A percentile compares a stretch with the other conserved stretches of the same genome.
Evolutionary conservation across 1,140 invertebrate species (phyloP).

Genomic region (Camponotus floridanus): DNA sequence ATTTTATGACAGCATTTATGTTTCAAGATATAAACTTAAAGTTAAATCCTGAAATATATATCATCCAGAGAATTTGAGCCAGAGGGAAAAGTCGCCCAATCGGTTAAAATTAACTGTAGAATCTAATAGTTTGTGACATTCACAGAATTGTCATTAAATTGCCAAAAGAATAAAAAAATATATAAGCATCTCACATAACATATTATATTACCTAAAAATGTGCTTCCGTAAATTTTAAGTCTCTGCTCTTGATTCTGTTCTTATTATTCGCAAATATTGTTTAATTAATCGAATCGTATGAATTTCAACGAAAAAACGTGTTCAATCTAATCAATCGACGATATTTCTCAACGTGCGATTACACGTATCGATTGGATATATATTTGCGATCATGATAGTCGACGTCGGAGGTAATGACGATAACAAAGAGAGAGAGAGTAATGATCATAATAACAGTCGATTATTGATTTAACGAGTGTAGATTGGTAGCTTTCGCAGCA

Average conservation of each 20-base stretch:
- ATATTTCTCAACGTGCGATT: background rate
- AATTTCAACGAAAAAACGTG: background rate
- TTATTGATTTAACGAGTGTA: conserved; percentile 55
- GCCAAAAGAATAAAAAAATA: background rate
- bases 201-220: background rate
- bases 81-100: background rate
- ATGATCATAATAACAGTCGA: conserved; percentile 59
- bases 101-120: background rate
- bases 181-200: background rate
- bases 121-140: background rate
- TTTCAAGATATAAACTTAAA: background rate
- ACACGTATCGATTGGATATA: background rate
- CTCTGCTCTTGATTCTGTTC: background rate
- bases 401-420: conserved; percentile 31
- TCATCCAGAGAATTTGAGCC: background rate
- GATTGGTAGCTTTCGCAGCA: background rate
- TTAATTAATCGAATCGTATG: background rate
- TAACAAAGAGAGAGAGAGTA: conserved; percentile 63
- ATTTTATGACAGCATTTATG: background rate
- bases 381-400: conserved; percentile 44
- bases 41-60: no score
- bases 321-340: background rate
- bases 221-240: background rate
- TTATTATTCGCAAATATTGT: background rate
- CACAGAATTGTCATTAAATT: background rate